Evolutionary conservation across 2,888 invertebrate genomes (phyloP).

Genomic region (Spisula subtruncata): DNA sequence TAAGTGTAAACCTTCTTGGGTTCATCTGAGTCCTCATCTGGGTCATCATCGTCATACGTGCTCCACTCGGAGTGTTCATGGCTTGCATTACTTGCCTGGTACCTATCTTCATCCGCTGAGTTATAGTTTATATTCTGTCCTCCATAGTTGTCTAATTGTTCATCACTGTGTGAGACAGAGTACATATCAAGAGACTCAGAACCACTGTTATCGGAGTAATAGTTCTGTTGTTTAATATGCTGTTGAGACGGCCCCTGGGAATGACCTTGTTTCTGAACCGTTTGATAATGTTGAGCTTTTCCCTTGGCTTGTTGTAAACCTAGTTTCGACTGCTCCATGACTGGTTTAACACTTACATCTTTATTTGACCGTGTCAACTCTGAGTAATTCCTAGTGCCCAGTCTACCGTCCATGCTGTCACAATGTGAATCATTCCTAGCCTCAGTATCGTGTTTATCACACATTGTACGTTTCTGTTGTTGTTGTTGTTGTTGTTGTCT

Average conservation of each 20-base stretch:
- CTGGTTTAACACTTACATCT: not conserved
- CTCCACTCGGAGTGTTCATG: slow-evolving; percentile 42
- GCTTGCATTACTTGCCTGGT: not conserved
- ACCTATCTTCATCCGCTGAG: not conserved
- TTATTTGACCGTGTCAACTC: not conserved
- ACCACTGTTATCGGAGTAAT: not conserved
- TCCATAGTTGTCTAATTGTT: not conserved
- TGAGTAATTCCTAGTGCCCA: not conserved
- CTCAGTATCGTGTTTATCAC: slow-evolving; percentile 44
- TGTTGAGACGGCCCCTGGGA: not conserved
- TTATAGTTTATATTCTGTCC: not conserved
- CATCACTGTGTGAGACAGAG: not conserved
- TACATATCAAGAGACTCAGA: not conserved
- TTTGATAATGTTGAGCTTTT: not conserved
- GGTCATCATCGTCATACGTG: slow-evolving; percentile 35
- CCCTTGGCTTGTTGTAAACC: not conserved
- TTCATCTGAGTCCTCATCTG: slow-evolving; percentile 8
- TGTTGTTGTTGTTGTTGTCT: slow-evolving; percentile 38
- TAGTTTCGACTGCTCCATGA: not conserved
- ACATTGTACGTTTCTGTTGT: slow-evolving; percentile 26
- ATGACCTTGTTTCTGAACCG: not conserved
- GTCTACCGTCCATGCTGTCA: not conserved
- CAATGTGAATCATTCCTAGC: not conserved
- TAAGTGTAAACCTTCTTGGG: not conserved
- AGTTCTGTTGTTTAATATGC: not conserved